phyloP scores from a whole-genome alignment of 1,140 invertebrate species.

The Orussus abietinus region DNA sequence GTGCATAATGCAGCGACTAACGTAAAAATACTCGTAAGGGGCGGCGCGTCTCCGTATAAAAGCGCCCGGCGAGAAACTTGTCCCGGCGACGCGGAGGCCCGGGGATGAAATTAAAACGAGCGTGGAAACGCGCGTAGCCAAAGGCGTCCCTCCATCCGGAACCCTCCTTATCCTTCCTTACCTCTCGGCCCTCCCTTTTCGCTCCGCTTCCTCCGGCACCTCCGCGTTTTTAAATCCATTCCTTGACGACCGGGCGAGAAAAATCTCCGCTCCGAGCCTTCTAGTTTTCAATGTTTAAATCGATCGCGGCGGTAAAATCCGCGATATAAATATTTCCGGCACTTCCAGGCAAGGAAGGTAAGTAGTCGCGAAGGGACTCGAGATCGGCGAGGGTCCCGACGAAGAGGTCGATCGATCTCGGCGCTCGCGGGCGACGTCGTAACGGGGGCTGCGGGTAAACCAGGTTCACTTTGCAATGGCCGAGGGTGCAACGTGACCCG shows the following conservation, averaged over 20 bases:
- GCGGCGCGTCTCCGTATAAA: neutral
- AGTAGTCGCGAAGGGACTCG: too few relatives aligned
- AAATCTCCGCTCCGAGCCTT: too few relatives aligned
- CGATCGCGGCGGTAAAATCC: too few relatives aligned
- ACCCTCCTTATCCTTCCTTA: neutral
- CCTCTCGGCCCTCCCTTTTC: neutral
- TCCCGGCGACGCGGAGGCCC: neutral
- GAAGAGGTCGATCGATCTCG: too few relatives aligned
- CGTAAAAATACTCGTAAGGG: neutral
- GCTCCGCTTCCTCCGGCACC: conserved; percentile 2
- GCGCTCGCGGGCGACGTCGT: too few relatives aligned
- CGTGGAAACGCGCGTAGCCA: neutral
- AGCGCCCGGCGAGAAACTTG: neutral
- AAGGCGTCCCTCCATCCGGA: neutral
- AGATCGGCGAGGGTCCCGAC: too few relatives aligned
- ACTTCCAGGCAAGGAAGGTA: too few relatives aligned
- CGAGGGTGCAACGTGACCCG: too few relatives aligned
- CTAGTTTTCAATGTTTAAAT: too few relatives aligned
- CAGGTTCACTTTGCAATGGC: too few relatives aligned
- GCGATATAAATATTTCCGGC: too few relatives aligned
- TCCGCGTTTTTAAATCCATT: conserved; percentile 1
- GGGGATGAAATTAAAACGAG: neutral
- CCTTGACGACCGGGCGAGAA: neutral
- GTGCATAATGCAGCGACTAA: neutral
- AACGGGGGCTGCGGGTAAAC: too few relatives aligned